Evolutionary conservation across 2,888 invertebrate genomes (phyloP).

Genomic region (Hartigia nigra): DNA sequence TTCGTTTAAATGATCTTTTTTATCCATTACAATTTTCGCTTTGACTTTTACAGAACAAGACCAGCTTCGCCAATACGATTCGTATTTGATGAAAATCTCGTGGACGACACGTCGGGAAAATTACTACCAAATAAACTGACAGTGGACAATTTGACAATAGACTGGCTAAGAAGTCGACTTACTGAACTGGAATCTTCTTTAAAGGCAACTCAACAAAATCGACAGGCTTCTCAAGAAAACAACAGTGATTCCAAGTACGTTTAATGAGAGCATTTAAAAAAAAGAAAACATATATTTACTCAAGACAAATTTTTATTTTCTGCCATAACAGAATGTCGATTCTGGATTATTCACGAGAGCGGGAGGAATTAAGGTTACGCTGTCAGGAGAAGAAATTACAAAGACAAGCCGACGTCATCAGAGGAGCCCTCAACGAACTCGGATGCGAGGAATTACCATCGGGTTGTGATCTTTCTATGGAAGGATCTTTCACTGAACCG

Average conservation of each 20-base stretch:
- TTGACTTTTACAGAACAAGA: constrained; percentile 71
- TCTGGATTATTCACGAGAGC: constrained; percentile 61
- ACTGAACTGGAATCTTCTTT: constrained; percentile 83
- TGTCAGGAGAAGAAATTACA: constrained; percentile 87
- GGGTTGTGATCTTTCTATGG: constrained; percentile 78
- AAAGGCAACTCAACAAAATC: constrained; percentile 79
- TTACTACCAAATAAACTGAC: constrained; percentile 88
- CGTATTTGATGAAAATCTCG: constrained; percentile 87
- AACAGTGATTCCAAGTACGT: constrained; percentile 55
- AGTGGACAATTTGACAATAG: constrained; percentile 92
- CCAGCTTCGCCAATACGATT: constrained; percentile 83
- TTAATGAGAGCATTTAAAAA: neutral
- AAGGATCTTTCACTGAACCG: constrained; percentile 59
- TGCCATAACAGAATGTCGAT: constrained; percentile 41
- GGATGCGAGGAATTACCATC: constrained; percentile 90
- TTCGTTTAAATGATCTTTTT: neutral
- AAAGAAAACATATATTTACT: neutral
- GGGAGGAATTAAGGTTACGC: constrained; percentile 81
- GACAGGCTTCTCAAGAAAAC: constrained; percentile 52
- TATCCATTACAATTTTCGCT: neutral
- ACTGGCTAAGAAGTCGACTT: constrained; percentile 85
- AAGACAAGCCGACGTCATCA: constrained; percentile 85
- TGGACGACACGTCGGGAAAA: constrained; percentile 90
- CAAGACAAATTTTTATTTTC: neutral
- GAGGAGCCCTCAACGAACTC: constrained; percentile 85